Evolutionary conservation across 2,888 invertebrate species (phyloP), one percentile per base, ranked within the genome.

Genomic region (Branchipolynoe longqiensis): DNA sequence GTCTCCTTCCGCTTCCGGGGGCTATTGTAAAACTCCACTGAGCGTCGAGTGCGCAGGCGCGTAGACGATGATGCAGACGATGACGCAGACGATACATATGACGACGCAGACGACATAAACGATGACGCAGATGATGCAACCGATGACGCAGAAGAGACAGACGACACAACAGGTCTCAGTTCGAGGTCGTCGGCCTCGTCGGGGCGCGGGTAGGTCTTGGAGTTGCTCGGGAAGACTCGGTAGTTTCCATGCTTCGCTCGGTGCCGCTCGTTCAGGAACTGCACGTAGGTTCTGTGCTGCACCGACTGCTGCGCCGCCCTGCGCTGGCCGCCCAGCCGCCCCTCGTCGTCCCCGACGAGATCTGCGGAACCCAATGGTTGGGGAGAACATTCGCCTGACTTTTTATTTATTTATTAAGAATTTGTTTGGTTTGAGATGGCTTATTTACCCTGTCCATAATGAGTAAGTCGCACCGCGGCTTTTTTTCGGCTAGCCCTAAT

Each of bases 191-290:
- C 40, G 85, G 84, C 74, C 69, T 87, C 88, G 83, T 86, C 85
- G 48, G 18, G 14, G 74, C n/a, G 40, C 4, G n/a, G 81, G 62
- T 69, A 86, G 40, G 82, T 59, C 28, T 82, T 83, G 36, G 82
- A 54, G 38, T 25, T 73, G 48, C 38, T 31, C 33, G 62, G 40
- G 22, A 31, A 38, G 58, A 62, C 25, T 83, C 85, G 85, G 41
- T 84, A 74, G 33, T 85, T 85, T 74, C 83, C 85, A 78, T 85
- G 74, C 31, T 86, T 54, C 0, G 87, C 86, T 33, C 92, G 81
- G 62, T 90, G 90, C 74, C 89, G 89, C 87, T 92, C 92, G 87
- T 92, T 92, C 64, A 92, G 88, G 84, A 91, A 89, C 85, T 89
- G 87, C 38, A 92, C 88, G 74, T 88, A 88, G 48, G 82, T 85